These are phyloP conservation scores for Acronicta aceris DNA, from an alignment of 2,888 invertebrate species.

Conservation along the genomic window DNA sequence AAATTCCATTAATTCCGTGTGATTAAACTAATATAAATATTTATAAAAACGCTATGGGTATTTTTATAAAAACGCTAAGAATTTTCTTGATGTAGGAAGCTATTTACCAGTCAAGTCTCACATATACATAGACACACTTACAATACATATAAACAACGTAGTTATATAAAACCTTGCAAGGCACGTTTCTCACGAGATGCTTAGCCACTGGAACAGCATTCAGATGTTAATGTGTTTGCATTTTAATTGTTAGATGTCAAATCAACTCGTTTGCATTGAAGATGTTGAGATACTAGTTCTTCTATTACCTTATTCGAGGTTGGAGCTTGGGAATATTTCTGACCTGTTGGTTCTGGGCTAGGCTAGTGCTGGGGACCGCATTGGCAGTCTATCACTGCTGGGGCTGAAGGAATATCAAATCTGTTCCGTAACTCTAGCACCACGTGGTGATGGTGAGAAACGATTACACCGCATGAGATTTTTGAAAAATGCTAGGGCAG, in stretches of 20 bases:
- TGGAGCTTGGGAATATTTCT: background rate
- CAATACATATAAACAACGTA: slow-evolving; percentile 11
- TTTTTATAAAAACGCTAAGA: slow-evolving; percentile 19
- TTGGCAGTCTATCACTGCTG: too few relatives aligned
- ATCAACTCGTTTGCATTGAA: slow-evolving; percentile 17
- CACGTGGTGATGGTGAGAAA: too few relatives aligned
- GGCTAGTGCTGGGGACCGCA: too few relatives aligned
- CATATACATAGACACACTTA: slow-evolving; percentile 8
- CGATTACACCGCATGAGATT: too few relatives aligned
- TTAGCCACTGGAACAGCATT: slow-evolving; percentile 40
- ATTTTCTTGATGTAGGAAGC: slow-evolving; percentile 24
- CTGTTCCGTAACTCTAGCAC: too few relatives aligned
- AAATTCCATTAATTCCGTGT: too few relatives aligned
- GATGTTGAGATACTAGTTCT: background rate
- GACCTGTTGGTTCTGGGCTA: too few relatives aligned
- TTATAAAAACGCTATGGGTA: too few relatives aligned
- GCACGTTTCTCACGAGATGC: slow-evolving; percentile 51
- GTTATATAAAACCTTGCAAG: slow-evolving; percentile 25
- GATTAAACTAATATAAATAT: too few relatives aligned
- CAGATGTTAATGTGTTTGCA: slow-evolving; percentile 31
- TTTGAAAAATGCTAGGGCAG: too few relatives aligned
- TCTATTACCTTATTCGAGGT: background rate
- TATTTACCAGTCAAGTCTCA: slow-evolving; percentile 18
- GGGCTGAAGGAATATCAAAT: too few relatives aligned
- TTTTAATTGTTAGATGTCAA: slow-evolving; percentile 9